These are phyloP conservation scores for Leptodirus hochenwartii DNA, from an alignment of 2,888 invertebrate genomes.

Conservation along the genomic window DNA sequence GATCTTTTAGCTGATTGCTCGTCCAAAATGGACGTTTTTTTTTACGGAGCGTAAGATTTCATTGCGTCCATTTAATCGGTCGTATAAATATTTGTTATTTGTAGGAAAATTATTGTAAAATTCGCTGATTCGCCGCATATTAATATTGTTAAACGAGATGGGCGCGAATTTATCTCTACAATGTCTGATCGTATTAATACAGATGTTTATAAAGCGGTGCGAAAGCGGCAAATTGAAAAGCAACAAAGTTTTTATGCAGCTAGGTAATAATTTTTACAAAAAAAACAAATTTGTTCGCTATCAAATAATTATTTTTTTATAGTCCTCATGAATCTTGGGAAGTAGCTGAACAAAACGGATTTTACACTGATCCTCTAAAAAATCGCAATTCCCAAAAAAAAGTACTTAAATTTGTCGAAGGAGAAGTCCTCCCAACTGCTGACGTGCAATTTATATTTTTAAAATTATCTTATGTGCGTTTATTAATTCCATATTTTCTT, in stretches of 20 bases:
- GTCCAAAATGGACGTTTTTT: conserved; percentile 32
- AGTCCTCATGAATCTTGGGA: conserved; percentile 13
- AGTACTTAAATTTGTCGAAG: too few relatives aligned
- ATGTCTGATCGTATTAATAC: conserved; percentile 42
- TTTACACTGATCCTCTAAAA: too few relatives aligned
- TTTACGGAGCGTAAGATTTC: conserved; percentile 17
- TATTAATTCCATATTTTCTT: too few relatives aligned
- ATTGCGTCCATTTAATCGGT: conserved; percentile 12
- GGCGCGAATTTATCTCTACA: conserved; percentile 26
- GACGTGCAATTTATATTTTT: too few relatives aligned
- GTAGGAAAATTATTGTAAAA: conserved; percentile 42
- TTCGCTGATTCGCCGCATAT: conserved; percentile 23
- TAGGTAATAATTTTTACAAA: conserved; percentile 3
- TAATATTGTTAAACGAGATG: conserved; percentile 18
- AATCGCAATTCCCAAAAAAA: too few relatives aligned
- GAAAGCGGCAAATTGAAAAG: conserved; percentile 33
- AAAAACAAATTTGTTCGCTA: too few relatives aligned
- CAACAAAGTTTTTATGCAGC: not conserved
- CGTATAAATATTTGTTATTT: conserved; percentile 28
- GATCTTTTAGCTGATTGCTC: conserved; percentile 33
- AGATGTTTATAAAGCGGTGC: conserved; percentile 58
- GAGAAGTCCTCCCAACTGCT: too few relatives aligned
- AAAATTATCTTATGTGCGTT: too few relatives aligned
- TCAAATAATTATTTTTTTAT: too few relatives aligned
- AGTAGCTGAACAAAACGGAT: conserved; percentile 16